Evolutionary conservation across 92 coral and sea anemone species (phyloP), one percentile per base, ranked within the genome.

Genomic region (Palythoa grandiflora): DNA sequence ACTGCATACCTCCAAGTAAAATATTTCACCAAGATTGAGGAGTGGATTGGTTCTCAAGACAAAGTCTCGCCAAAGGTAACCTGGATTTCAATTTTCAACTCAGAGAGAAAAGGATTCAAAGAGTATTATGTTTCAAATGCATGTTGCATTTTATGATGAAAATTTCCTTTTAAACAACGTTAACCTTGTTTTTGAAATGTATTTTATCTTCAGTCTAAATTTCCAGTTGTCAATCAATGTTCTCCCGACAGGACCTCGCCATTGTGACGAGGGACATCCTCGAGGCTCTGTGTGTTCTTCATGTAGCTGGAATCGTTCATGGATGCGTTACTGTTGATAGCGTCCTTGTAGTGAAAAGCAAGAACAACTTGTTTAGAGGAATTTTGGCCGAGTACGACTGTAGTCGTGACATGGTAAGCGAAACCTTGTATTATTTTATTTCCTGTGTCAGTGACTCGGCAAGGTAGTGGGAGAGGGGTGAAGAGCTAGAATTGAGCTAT

Each of bases 241-340:
- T 70, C 36, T 66, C 48, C 66, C 39, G 13, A 61, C 19, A 81
- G 86, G 75, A 47, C 20, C 61, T 81, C 44, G 75, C 75, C 40
- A 51, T 81, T 66, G 86, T 81, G 15, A 81, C 66, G 86, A 81
- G 86, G 20, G 86, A 81, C 21, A 81, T 81, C 75, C 76, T 81
- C 1, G 86, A 81, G 59, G 86, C 86, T 11, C 86, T 81, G 4
- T 81, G 86, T 16, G 86, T 81, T 48, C 75, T 81, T 12, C 86
- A 81, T 12, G 86, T 81, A 55, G 86, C 86, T n/a, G 86, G 86
- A 65, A 48, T 81, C 59, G 86, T 51, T 4, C 86, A 81, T 68
- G 86, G 86, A 0, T 10, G 75, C 9, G 86, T 81, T 17, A 81
- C 16, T 48, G 65, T 81, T 19, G 86, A 81, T 66, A 81, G 47